Conservation (phyloP, 2,888 invertebrate genomes). For the Rhamphomyia laevipes region DNA sequence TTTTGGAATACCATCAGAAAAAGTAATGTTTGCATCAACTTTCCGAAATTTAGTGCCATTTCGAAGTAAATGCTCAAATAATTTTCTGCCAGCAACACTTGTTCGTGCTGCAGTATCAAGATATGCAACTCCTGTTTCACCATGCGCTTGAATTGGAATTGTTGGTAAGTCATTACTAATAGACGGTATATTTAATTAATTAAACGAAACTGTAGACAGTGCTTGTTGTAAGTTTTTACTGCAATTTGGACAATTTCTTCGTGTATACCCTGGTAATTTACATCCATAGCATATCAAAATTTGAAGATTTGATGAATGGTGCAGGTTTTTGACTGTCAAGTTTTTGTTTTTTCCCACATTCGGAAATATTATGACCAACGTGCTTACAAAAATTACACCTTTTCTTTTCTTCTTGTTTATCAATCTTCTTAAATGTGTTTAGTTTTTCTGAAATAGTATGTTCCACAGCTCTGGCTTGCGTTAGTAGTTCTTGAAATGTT, state of each 20-base stretch:
- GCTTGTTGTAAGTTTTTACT: not conserved
- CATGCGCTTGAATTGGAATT: slow-evolving; percentile 4
- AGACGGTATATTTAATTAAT: slow-evolving; percentile 1
- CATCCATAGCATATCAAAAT: not conserved
- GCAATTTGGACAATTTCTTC: slow-evolving; percentile 4
- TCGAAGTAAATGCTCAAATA: not conserved
- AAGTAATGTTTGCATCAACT: not conserved
- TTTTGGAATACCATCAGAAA: slow-evolving; percentile 1
- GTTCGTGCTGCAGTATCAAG: slow-evolving; percentile 9
- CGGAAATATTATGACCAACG: not conserved
- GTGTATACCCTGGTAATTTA: not conserved
- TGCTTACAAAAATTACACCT: slow-evolving; percentile 2
- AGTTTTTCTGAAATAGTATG: not conserved
- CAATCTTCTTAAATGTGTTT: not conserved
- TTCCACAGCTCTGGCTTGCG: slow-evolving; percentile 30
- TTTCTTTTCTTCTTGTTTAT: not conserved
- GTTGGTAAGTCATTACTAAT: slow-evolving; percentile 3
- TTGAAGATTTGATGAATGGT: not conserved
- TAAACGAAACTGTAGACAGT: slow-evolving; percentile 4
- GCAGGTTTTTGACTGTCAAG: not conserved
- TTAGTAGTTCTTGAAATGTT: slow-evolving; percentile 29
- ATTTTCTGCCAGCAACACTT: slow-evolving; percentile 6
- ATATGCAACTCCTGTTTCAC: slow-evolving; percentile 6
- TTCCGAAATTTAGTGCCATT: slow-evolving; percentile 2
- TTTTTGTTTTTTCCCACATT: not conserved